phyloP scores from a whole-genome alignment of 2,888 invertebrate genomes.

The Coelinius sp. region DNA sequence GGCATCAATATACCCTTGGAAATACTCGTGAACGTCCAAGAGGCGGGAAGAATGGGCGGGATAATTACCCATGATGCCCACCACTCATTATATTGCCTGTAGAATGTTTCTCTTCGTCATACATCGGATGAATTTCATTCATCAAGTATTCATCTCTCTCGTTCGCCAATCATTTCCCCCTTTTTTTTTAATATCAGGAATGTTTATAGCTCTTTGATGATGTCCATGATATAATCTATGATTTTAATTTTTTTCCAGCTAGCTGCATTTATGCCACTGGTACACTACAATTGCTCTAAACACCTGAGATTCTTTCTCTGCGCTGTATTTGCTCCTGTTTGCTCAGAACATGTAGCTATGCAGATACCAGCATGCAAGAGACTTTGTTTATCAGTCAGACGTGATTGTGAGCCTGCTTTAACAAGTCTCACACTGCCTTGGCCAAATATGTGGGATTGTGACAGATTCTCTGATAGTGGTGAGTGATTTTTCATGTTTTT shows the following conservation, averaged over 20 bases:
- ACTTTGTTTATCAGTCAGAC: constrained; percentile 84
- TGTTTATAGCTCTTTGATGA: constrained; percentile 18
- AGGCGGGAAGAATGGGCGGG: constrained; percentile 70
- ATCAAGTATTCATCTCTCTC: constrained; percentile 39
- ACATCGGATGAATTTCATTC: constrained; percentile 45
- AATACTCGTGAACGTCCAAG: constrained; percentile 57
- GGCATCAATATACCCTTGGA: constrained; percentile 56
- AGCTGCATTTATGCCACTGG: constrained; percentile 79
- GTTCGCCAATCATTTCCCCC: not conserved
- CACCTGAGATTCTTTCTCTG: constrained; percentile 90
- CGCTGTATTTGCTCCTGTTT: constrained; percentile 91
- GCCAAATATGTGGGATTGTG: constrained; percentile 84
- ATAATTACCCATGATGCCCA: constrained; percentile 68
- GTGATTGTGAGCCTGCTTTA: constrained; percentile 81
- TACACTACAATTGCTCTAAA: constrained; percentile 85
- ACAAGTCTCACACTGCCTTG: constrained; percentile 77
- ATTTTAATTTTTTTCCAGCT: constrained; percentile 75
- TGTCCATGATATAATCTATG: constrained; percentile 13
- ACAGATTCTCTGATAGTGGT: constrained; percentile 82
- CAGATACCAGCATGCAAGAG: constrained; percentile 89
- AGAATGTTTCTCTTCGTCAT: constrained; percentile 47
- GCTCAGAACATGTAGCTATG: constrained; percentile 87
- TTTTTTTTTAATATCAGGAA: not conserved
- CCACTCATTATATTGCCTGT: constrained; percentile 66
- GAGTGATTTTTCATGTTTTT: constrained; percentile 57